phyloP scores from a whole-genome alignment of 1,140 invertebrate genomes.

The Bombus fervidus region DNA sequence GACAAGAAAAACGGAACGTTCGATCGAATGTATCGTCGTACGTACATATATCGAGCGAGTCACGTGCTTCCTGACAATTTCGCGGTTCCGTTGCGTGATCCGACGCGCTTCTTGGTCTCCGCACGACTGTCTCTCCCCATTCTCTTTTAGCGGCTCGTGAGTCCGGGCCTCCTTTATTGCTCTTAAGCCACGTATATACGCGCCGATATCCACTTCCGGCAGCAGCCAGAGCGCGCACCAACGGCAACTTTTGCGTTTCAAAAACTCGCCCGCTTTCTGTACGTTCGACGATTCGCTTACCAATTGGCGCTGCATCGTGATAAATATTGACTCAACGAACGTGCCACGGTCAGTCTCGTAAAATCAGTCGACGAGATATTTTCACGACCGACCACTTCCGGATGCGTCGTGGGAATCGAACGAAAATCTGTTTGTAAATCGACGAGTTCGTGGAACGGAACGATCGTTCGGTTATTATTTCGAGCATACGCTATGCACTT shows the following conservation, averaged over 20 bases:
- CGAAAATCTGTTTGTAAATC: neutral
- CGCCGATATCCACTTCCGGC: constrained; percentile 63
- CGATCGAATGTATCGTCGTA: neutral
- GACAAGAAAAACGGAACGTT: neutral
- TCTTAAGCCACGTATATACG: constrained; percentile 59
- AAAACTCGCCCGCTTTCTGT: constrained; percentile 27
- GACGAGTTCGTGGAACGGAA: neutral
- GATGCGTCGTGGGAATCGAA: neutral
- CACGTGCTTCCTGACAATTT: constrained; percentile 55
- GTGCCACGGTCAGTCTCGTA: neutral
- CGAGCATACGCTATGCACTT: neutral
- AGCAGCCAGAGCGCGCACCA: constrained; percentile 42
- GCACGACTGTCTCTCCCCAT: constrained; percentile 68
- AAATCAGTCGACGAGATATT: neutral
- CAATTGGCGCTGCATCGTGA: neutral
- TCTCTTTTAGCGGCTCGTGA: constrained; percentile 54
- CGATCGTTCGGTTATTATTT: neutral
- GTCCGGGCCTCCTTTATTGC: constrained; percentile 57
- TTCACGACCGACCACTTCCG: neutral
- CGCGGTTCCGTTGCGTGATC: constrained; percentile 56
- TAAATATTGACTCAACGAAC: constrained; percentile 22
- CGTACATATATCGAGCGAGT: neutral
- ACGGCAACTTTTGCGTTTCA: constrained; percentile 45
- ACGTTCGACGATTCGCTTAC: neutral
- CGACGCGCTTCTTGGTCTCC: constrained; percentile 63